These are phyloP conservation scores for Girardia tigrina DNA, from an alignment of 2,888 invertebrate genomes.

Conservation along the genomic window DNA sequence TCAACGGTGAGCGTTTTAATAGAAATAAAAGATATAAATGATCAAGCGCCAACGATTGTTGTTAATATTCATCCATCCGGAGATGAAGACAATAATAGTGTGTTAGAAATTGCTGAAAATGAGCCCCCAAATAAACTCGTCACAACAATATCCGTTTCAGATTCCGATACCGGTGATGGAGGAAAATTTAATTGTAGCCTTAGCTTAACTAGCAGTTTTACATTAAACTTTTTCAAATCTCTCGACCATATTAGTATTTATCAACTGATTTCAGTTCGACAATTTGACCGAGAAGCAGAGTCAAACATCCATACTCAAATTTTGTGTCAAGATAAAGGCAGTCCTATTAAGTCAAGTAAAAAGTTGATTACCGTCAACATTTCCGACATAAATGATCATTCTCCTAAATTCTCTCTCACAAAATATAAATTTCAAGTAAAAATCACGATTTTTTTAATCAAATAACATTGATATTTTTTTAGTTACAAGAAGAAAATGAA, in stretches of 20 bases:
- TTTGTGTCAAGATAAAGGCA: constrained; percentile 30
- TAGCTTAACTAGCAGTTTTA: background rate
- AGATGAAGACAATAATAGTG: background rate
- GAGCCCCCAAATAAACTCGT: background rate
- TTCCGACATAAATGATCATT: constrained; percentile 21
- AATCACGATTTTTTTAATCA: background rate
- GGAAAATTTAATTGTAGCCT: constrained; percentile 27
- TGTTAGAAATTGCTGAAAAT: constrained; percentile 23
- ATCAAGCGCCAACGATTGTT: constrained; percentile 31
- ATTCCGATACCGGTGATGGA: constrained; percentile 21
- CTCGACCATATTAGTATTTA: constrained; percentile 12
- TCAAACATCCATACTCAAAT: background rate
- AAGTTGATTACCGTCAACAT: constrained; percentile 26
- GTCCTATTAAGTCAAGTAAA: constrained; percentile 18
- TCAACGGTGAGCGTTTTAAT: constrained; percentile 30
- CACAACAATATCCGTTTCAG: constrained; percentile 27
- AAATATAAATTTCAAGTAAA: constrained; percentile 26
- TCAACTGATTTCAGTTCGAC: background rate
- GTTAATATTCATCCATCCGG: background rate
- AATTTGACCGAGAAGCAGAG: constrained; percentile 26
- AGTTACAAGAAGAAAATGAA: background rate
- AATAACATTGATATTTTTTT: background rate
- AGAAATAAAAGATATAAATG: constrained; percentile 34
- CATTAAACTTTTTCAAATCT: background rate
- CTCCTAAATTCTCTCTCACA: constrained; percentile 5